Evolutionary conservation across 2,113 vertebrate species (phyloP), one percentile per base, ranked within the genome.

Genomic region (Oostethus manadensis): DNA sequence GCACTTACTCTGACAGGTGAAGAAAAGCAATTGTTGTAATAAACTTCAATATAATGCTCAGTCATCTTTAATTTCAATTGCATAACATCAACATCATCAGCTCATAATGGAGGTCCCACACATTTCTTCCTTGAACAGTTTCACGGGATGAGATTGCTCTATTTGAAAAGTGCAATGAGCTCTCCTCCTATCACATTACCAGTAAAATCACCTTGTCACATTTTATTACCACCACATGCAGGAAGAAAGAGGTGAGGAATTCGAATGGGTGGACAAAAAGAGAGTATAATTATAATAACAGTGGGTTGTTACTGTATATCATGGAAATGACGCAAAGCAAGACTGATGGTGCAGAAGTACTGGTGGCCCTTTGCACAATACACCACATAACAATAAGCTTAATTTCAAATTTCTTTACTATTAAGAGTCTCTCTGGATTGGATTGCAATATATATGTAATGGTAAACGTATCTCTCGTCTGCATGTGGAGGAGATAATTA

Each of bases 401-500:
- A 56, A 82, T 81, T 78, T 77, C 66, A 69, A 76, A 69, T 77
- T 78, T 80, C 64, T 83, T 76, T 70, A 80, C 29, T 70, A 57
- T 77, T 69, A 78, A 86, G 67, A 73, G 70, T 29, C 58, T 75
- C 60, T 68, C 62, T 76, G 68, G 80, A 33, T 33, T 33, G 29
- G 5, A 33, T 33, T 33, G 4, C 79, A 77, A 84, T 74, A 51
- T 63, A 70, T 66, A 71, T 29, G 23, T 56, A 61, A 51, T 65
- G 59, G 59, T 49, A 50, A 40, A 55, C 68, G 51, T 63, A 82
- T 69, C 46, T 54, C 63, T 57, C 57, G 58, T 73, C 47, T 47
- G 62, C 48, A 68, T 71, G 71, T 45, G 58, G 56, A 60, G 51
- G 71, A 18, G 13, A 59, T 60, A 67, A 83, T 85, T 80, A 79